These are phyloP conservation scores for Adelognathus sp. DNA, from an alignment of 2,888 invertebrate genomes.

Conservation along the genomic window DNA sequence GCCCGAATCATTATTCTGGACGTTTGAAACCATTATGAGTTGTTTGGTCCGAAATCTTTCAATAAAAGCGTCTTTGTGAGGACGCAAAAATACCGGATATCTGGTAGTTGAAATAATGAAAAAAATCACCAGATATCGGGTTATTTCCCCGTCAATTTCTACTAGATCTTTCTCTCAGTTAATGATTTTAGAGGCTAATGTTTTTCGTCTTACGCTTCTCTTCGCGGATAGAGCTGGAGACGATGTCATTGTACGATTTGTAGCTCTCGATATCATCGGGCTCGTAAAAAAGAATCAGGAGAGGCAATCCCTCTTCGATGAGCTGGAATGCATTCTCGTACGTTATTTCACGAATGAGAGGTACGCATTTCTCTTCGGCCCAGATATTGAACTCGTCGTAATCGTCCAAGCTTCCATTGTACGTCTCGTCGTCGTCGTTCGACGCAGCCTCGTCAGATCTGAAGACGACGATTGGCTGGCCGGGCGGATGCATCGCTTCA, in stretches of 20 bases:
- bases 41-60: no score
- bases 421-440: conserved; percentile 92
- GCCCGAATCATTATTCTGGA: no score
- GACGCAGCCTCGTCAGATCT: conserved; percentile 90
- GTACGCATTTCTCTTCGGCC: conserved; percentile 96
- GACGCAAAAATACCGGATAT: no score
- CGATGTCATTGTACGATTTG: conserved; percentile 92
- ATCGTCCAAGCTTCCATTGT: conserved; percentile 86
- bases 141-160: no score
- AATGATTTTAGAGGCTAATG: no score
- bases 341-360: conserved; percentile 98
- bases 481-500: conserved; percentile 91
- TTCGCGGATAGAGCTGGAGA: conserved; percentile 88
- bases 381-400: conserved; percentile 95
- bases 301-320: conserved; percentile 99
- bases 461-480: conserved; percentile 91
- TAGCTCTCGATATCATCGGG: conserved; percentile 92
- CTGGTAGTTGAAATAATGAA: no score
- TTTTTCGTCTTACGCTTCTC: conserved; percentile 94
- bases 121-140: no score
- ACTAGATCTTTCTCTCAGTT: no score
- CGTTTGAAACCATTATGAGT: no score
- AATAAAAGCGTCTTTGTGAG: no score
- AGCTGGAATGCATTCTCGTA: conserved; percentile 99
- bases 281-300: conserved; percentile 97